Base-by-base conservation (phyloP, 1,140 invertebrate genomes). In the Drosophila setifemur region DNA sequence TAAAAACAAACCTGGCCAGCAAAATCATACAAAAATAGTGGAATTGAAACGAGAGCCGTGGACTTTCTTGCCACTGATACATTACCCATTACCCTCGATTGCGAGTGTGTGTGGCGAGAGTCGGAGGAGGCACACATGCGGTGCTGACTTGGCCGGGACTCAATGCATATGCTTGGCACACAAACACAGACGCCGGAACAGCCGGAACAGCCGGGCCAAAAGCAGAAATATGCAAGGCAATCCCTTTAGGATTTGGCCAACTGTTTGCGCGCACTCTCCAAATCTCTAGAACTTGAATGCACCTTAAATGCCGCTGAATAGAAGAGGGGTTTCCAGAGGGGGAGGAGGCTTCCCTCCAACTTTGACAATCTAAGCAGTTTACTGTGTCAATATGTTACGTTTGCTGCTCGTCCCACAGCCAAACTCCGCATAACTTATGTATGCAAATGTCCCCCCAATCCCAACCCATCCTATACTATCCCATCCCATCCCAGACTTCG, bases 321-420 rank as follows among this genome's bases (percentile, higher is more conserved):
- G 28, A 28, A 45, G 45, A 40, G 18, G 26, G 25, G 43, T 31
- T 54, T 28, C 29, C 12, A 50, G 35, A 25, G 16, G 26, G 23
- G 37, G 37, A 11, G n/a, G 11, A 54, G 23, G 26, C 29, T 69
- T 33, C 73, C 64, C 70, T 79, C 79, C 79, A 83, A 83, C 79
- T 85, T 77, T 83, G 79, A 79, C 79, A 85, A 83, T 79, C 79
- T 83, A 83, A 85, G 79, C 79, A 83, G 79, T 83, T 83, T 83
- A 83, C 79, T 83, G 70, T 83, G 79, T 83, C 79, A 83, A 83
- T 83, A 83, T 83, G 79, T 85, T 83, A 77, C 79, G 64, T 55
- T 79, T 39, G 48, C 75, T 60, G 52, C 78, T 69, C 77, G 70
- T 76, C 66, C 44, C 66, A 70, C 48, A 31, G 45, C 60, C 66